These are phyloP conservation scores for Petrocephalus sullivani DNA, from an alignment of 2,797 vertebrate genomes.

Conservation along the genomic window DNA sequence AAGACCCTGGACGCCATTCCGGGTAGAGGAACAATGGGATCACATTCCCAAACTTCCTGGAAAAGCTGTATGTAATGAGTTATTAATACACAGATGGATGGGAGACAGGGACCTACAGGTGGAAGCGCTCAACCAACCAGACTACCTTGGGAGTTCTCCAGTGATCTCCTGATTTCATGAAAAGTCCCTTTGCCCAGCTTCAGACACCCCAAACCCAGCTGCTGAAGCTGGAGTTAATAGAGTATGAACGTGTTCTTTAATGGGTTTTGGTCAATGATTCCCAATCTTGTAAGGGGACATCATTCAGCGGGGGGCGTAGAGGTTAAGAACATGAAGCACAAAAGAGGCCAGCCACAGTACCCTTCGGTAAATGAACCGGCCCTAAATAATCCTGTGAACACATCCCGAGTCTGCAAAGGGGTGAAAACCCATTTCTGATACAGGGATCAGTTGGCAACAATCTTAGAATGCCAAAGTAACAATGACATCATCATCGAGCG, in stretches of 20 bases:
- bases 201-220: not conserved
- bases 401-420: not conserved
- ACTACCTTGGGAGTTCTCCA: not conserved
- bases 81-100: slow-evolving; percentile 17
- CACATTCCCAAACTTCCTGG: slow-evolving; percentile 12
- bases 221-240: not conserved
- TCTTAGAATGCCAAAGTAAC: not conserved
- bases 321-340: not conserved
- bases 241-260: not conserved
- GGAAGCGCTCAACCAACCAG: not conserved
- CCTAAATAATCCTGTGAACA: not conserved
- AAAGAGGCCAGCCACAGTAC: not conserved
- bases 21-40: slow-evolving; percentile 19
- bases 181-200: not conserved
- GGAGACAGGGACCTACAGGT: not conserved
- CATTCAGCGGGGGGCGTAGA: not conserved
- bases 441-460: not conserved
- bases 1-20: not conserved
- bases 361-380: not conserved
- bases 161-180: slow-evolving; percentile 29
- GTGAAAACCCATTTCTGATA: not conserved
- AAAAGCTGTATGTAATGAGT: not conserved
- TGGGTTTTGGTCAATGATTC: not conserved
- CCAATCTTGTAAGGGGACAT: not conserved
- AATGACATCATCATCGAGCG: not conserved